Base-by-base conservation (phyloP, 1,140 invertebrate genomes). In the Dendrolimus punctatus region DNA sequence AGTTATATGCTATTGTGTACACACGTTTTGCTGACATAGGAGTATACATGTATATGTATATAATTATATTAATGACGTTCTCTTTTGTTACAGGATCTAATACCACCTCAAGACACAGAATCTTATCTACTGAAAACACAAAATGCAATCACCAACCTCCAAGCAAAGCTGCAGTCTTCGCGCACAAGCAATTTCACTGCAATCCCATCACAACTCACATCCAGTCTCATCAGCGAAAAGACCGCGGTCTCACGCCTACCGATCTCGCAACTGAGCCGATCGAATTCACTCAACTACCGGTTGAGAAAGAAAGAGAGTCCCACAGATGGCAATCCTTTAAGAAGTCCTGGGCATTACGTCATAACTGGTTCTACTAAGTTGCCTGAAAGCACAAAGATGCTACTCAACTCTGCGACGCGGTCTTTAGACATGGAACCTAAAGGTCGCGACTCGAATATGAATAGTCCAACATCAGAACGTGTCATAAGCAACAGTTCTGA, bases 61-160 rank as follows among this genome's bases (percentile, higher is more conserved):
- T 38, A 46, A 50, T 39, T 46, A 43, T 36, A 51, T 9, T 49
- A 46, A 55, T 47, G 40, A 36, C 40, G 5, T 6, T 55, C 52
- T 55, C 57, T 37, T 49, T 82, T 80, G 70, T 87, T 87, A n/a
- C 85, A 88, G 87, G 87, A 87, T 53, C 72, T 87, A 46, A 80
- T 87, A 46, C 84, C 85, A 46, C 66, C 86, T 41, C 84, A 91
- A 62, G 91, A 92, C 54, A 90, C 90, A 0, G 91, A 92, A 65
- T 88, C 90, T 0, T 92, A 92, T 62, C 76, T 93, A 36, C 88
- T 91, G 53, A 91, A 91, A 63, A 92, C 91, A 3, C 90, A 92
- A 64, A 91, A 91, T 60, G 91, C 91, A 8, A 91, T 93, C 53
- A 90, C 90, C 37, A 90, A 90, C 55, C 86, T 93, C 53, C 91